Percentiles rank a stretch among this genome's conserved stretches.
These are phyloP conservation scores for Bimastos eiseni DNA, from an alignment of 2,888 invertebrate species.

Conservation along the genomic window DNA sequence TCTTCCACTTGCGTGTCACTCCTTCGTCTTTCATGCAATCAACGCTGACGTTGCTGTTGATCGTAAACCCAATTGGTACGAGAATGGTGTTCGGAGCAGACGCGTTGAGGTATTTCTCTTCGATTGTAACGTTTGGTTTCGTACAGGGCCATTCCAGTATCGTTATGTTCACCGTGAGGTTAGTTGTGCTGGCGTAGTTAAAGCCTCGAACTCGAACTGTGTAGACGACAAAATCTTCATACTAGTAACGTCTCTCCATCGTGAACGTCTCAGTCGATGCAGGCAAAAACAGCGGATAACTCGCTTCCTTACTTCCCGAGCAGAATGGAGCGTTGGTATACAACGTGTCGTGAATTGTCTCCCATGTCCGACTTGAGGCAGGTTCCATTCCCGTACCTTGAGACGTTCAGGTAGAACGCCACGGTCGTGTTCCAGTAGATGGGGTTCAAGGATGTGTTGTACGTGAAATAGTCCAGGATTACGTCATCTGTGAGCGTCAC, in stretches of 20 bases:
- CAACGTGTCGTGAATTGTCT: not conserved
- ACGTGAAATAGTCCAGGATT: not conserved
- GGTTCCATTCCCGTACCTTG: constrained; percentile 31
- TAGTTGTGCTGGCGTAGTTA: not conserved
- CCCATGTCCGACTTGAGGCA: constrained; percentile 38
- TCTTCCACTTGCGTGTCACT: not conserved
- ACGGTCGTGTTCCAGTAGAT: constrained; percentile 20
- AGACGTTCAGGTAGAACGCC: not conserved
- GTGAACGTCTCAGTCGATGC: not conserved
- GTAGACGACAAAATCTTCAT: not conserved
- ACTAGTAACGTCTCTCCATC: too few relatives aligned
- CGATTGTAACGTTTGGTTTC: not conserved
- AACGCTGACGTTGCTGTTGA: not conserved
- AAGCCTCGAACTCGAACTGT: not conserved
- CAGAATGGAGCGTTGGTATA: too few relatives aligned
- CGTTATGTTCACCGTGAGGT: not conserved
- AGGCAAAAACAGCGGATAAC: not conserved
- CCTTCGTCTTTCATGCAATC: not conserved
- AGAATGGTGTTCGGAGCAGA: not conserved
- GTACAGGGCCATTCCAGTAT: not conserved
- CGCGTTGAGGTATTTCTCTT: not conserved
- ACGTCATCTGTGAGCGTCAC: not conserved
- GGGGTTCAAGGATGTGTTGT: not conserved
- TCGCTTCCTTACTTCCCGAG: too few relatives aligned
- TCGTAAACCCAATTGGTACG: not conserved